Evolutionary conservation across 1,140 invertebrate species (phyloP), one percentile per base, ranked within the genome.

Genomic region (Drosophila santomea): DNA sequence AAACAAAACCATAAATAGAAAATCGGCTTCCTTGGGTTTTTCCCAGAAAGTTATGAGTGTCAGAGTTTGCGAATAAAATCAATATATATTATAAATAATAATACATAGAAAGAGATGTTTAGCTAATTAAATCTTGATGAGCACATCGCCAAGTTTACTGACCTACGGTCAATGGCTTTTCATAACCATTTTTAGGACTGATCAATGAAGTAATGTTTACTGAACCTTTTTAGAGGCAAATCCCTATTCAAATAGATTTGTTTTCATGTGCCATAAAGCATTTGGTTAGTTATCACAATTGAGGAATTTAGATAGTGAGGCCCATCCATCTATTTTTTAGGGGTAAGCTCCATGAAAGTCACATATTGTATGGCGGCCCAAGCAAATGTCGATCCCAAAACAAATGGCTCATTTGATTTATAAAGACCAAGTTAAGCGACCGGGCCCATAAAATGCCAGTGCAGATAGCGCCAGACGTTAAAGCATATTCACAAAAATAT

Each of bases 401-500:
- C 54, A 78, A 77, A 83, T 72, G 71, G 43, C 25, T 54, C 52
- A 59, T 74, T 66, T 78, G 68, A 86, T 84, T 85, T 85, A 85
- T 81, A 85, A 78, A 75, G 81, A 52, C 74, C 52, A 17, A 54
- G 50, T 25, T 64, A 84, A 84, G 80, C 80, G 77, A 73, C 67
- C 67, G 25, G 47, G 47, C 59, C 67, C 62, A 82, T 85, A 86
- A 86, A 83, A 51, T 66, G 54, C 41, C 41, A 38, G 41, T 55
- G 36, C 35, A 58, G 56, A 45, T 73, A 83, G 51, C 64, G 71
- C 23, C 56, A 80, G 66, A 79, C 79, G 78, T 68, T 71, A 59
- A 47, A 67, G 28, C 25, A 61, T 25, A 57, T 38, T 44, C n/a
- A 56, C 72, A 41, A 35, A 35, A 15, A 52, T 6, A 28, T n/a